Conservation (phyloP, 2,888 invertebrate genomes). For the Spialia ferax region DNA sequence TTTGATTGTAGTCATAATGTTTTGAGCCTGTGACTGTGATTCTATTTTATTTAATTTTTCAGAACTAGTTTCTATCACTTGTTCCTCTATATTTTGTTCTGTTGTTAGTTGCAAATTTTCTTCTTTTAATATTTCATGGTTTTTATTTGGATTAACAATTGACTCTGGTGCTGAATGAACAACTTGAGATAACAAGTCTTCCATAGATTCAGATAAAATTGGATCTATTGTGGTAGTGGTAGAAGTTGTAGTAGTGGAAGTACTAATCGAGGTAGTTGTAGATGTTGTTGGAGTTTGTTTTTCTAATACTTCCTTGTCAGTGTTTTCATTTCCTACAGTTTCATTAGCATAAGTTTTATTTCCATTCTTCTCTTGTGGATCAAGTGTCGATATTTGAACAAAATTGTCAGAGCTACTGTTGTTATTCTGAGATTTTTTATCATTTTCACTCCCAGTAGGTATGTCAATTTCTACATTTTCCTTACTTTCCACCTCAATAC, state of each 20-base stretch:
- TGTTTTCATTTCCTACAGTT: constrained; percentile 17
- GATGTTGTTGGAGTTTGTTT: constrained; percentile 42
- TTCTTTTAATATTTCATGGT: constrained; percentile 47
- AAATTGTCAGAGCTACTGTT: constrained; percentile 61
- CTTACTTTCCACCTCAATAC: constrained; percentile 72
- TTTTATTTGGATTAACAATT: constrained; percentile 47
- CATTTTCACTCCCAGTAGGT: constrained; percentile 57
- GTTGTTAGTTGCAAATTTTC: constrained; percentile 2
- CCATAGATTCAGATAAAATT: constrained; percentile 78
- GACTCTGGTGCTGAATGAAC: constrained; percentile 66
- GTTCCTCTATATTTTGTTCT: constrained; percentile 14
- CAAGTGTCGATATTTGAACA: constrained; percentile 74
- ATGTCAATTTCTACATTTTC: constrained; percentile 76
- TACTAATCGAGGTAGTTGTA: constrained; percentile 37
- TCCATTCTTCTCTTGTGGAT: constrained; percentile 60
- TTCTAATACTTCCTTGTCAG: constrained; percentile 39
- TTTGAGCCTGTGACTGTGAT: constrained; percentile 6
- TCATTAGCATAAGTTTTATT: constrained; percentile 43
- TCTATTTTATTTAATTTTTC: constrained; percentile 1
- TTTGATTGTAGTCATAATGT: neutral
- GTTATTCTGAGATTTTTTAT: constrained; percentile 48
- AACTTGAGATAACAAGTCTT: constrained; percentile 80
- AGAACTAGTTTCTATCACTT: neutral
- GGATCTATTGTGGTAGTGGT: constrained; percentile 68
- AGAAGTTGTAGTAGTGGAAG: constrained; percentile 39